A percentile compares a stretch with the other conserved stretches of the same genome.
Conservation (phyloP, 1,140 invertebrate genomes). For the Chionoecetes opilio region DNA sequence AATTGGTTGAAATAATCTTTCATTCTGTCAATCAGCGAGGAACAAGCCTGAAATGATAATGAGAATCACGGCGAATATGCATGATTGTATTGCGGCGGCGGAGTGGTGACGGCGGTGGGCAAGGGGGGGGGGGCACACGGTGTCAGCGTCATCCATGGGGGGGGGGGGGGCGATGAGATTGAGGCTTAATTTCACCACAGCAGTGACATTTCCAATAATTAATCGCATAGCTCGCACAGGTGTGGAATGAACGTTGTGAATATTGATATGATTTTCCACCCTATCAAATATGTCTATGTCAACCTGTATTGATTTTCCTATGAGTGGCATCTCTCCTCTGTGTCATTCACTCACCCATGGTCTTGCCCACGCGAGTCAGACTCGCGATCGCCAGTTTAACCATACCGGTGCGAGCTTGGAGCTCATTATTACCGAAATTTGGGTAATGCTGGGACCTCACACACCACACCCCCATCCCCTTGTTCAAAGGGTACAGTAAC, state of each 20-base stretch:
- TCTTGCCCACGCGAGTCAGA: too few relatives aligned
- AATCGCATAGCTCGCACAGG: neutral
- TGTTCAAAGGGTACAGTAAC: too few relatives aligned
- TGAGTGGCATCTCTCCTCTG: neutral
- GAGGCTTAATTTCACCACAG: neutral
- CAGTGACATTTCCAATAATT: neutral
- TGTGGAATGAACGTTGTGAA: conserved; percentile 1
- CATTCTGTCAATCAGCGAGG: neutral
- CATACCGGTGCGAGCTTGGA: too few relatives aligned
- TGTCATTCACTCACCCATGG: too few relatives aligned
- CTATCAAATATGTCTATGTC: neutral
- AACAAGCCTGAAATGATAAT: neutral
- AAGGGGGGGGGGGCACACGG: neutral
- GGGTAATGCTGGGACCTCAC: too few relatives aligned
- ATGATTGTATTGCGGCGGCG: conserved; percentile 5
- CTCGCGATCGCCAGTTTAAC: too few relatives aligned
- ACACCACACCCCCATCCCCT: too few relatives aligned
- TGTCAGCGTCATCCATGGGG: neutral
- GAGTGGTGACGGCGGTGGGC: neutral
- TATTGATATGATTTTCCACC: conserved; percentile 11
- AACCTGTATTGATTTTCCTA: neutral
- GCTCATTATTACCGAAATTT: too few relatives aligned
- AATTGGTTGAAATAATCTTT: neutral
- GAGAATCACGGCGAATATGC: neutral
- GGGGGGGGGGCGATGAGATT: neutral